A percentile compares a stretch with the other conserved stretches of the same genome.
These are phyloP conservation scores for Entomobrya multifasciata DNA, from an alignment of 2,888 invertebrate species.

Conservation along the genomic window DNA sequence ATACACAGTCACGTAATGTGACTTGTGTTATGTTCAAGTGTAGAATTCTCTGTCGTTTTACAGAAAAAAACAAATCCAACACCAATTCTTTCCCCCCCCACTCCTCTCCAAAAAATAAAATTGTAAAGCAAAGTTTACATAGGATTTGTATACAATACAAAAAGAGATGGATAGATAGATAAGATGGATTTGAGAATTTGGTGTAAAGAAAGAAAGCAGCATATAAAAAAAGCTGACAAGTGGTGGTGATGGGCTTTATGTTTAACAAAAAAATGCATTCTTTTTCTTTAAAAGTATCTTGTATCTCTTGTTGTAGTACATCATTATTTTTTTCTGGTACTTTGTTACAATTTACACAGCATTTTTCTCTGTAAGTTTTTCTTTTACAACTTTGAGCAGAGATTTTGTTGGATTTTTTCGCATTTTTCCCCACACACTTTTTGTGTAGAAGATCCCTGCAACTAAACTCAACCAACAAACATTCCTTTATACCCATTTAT, in stretches of 20 bases:
- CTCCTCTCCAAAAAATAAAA: background rate
- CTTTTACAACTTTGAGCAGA: background rate
- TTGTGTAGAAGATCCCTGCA: too few species aligned
- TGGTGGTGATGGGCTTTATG: background rate
- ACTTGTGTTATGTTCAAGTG: too few species aligned
- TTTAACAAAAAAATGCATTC: background rate
- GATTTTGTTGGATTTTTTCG: background rate
- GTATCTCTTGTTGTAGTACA: background rate
- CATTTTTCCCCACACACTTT: background rate
- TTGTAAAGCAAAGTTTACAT: background rate
- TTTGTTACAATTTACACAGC: background rate
- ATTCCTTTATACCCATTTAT: slow-evolving; percentile 26
- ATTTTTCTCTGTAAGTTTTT: background rate
- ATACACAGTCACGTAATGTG: too few species aligned
- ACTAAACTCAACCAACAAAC: too few species aligned
- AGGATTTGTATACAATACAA: too few species aligned
- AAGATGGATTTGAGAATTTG: background rate
- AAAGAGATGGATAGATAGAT: too few species aligned
- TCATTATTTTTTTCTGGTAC: background rate
- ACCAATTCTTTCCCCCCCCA: too few species aligned
- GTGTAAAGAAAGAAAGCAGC: background rate
- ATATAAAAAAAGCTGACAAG: slow-evolving; percentile 22
- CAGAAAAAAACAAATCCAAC: too few species aligned
- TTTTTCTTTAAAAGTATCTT: background rate
- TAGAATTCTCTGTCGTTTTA: too few species aligned